phyloP scores from a whole-genome alignment of 2,113 vertebrate genomes.

The Corvus moneduloides region DNA sequence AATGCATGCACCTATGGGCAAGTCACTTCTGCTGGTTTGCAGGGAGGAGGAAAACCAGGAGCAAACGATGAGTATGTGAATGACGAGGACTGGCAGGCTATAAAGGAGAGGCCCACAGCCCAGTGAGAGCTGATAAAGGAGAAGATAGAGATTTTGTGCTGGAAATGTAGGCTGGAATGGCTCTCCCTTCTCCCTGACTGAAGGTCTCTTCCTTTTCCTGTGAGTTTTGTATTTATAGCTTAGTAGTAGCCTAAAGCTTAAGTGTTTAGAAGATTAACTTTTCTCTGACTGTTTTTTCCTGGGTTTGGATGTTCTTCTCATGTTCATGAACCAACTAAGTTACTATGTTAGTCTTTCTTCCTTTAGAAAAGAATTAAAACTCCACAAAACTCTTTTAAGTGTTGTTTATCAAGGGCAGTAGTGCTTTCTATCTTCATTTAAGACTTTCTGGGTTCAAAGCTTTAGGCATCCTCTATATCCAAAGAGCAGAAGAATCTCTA shows the following conservation, averaged over 20 bases:
- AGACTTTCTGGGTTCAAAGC: not conserved
- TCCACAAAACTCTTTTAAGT: not conserved
- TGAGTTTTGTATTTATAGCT: not conserved
- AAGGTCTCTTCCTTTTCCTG: not conserved
- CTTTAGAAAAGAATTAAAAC: not conserved
- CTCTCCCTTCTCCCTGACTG: not conserved
- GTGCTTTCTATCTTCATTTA: not conserved
- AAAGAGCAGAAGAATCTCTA: not conserved
- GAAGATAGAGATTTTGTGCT: not conserved
- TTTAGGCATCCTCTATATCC: not conserved
- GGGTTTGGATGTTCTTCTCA: not conserved
- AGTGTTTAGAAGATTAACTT: not conserved
- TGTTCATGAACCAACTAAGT: not conserved
- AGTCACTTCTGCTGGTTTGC: not conserved
- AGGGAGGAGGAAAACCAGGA: not conserved
- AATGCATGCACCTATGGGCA: not conserved
- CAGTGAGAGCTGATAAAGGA: rapidly evolving
- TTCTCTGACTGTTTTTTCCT: not conserved
- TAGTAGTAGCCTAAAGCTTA: not conserved
- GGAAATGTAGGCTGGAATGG: not conserved
- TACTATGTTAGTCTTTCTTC: not conserved
- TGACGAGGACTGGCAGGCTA: rapidly evolving
- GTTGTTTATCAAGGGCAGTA: not conserved
- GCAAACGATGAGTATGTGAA: not conserved
- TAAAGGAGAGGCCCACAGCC: not conserved